Evolutionary conservation across 2,888 invertebrate species (phyloP), one percentile per base, ranked within the genome.

Genomic region (Andrena minutula): DNA sequence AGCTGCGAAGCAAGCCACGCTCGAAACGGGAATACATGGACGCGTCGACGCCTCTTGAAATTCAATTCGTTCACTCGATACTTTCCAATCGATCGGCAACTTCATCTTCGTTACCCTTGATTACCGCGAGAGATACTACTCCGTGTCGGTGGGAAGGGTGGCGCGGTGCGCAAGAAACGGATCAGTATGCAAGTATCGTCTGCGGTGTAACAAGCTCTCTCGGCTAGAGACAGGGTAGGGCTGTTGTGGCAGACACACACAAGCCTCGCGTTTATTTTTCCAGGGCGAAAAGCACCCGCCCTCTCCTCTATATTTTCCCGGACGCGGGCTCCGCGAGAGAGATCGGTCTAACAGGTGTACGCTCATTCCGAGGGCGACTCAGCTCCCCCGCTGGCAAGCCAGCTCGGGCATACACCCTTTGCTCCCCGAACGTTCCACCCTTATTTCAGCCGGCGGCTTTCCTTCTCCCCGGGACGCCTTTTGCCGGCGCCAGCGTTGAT

Each of bases 161-260:
- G 5, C 2, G 53, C n/a, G 16, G 20, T 20, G 47, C 12, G 47
- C 56, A 70, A 69, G 26, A 32, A 26, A 23, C n/a, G 49, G 88
- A 91, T 92, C 91, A 91, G 91, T 92, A 92, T 92, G 91, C 92
- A 90, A 89, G 88, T 75, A 82, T 77, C 84, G 86, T 89, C 86
- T 83, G 68, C 70, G 82, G 71, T 89, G 88, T 92, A 92, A 91
- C 91, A 89, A 91, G 89, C 86, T 89, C 83, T 75, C 70, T 64
- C 35, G 47, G n/a, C 3, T 23, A 30, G 16, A 60, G 12, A 8
- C 20, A 7, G 51, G 16, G 26, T 16, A 16, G 20, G 2, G 35
- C 6, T 16, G 35, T 20, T 53, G 75, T 35, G 8, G 8, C 16
- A 63, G 41, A 53, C 60, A 56, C 26, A 68, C 8, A 6, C 63